Evolutionary conservation across 2,797 vertebrate genomes (phyloP), one percentile per base, ranked within the genome.

Genomic region (Pangasius sanitwongsei): DNA sequence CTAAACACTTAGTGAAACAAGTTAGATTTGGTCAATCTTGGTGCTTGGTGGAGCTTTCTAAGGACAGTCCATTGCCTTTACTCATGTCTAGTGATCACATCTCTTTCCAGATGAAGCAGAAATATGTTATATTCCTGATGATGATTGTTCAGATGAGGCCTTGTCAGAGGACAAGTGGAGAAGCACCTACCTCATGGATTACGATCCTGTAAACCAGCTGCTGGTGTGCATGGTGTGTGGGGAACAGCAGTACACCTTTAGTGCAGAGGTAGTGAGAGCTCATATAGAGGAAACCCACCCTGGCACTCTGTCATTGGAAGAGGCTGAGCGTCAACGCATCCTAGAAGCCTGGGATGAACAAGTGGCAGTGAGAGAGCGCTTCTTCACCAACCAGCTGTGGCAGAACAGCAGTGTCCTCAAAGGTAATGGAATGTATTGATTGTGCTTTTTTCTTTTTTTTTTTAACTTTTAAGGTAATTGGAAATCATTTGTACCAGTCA

Each of bases 221-320:
- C 94, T 98, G 94, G 97, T 97, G 94, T 98, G 98, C 93, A 97
- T 98, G 96, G 97, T 97, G 91, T 98, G 98, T 67, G 97, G 97
- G 75, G 95, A 96, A 84, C 96, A 96, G 90, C 95, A 98, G 93
- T 97, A 97, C 93, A 97, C 96, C 31, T 96, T 97, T 91, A 96
- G 95, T 91, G 92, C 96, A 93, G 96, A 97, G 25, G 97, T 95
- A 34, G 97, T 97, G 78, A 94, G 93, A 85, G 94, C 95, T 69
- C 98, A 98, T 93, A 97, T 98, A 50, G 95, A 97, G 57, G 97
- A 97, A 88, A 95, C 95, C 48, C 97, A 98, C 92, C 97, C 97
- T 0, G 94, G 96, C 83, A 97, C 97, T 4, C 92, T 97, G 44
- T 92, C 89, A 87, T 94, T 97, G 92, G 96, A 95, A 4, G 91